Base-by-base conservation (phyloP, 2,888 invertebrate genomes). In the Lochmaea crataegi region DNA sequence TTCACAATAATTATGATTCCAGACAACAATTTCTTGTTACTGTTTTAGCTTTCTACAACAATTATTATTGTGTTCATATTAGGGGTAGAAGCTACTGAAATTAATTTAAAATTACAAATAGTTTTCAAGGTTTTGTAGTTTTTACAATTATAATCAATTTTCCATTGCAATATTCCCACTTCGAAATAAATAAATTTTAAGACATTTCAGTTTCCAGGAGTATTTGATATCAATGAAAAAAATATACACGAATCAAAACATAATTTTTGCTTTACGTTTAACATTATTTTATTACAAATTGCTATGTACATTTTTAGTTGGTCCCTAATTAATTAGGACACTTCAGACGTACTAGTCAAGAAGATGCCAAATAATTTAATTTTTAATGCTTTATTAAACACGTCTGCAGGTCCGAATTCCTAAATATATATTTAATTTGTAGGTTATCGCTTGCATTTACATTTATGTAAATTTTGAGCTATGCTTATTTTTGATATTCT, bases 201-300 rank as follows among this genome's bases (percentile, higher is more conserved):
- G n/a, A n/a, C n/a, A n/a, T n/a, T n/a, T n/a, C n/a, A n/a, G n/a
- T n/a, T n/a, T n/a, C n/a, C n/a, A n/a, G n/a, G n/a, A n/a, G n/a
- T n/a, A n/a, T n/a, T n/a, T n/a, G n/a, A n/a, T n/a, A n/a, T n/a
- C n/a, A n/a, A n/a, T n/a, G n/a, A n/a, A n/a, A n/a, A n/a, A n/a
- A n/a, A n/a, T n/a, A n/a, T n/a, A n/a, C n/a, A n/a, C n/a, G 45
- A 45, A 45, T 4, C 45, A 11, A 12, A 45, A 45, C 45, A 45
- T 45, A 10, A 56, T 22, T 18, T 16, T 16, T 56, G 53, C 18
- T 16, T n/a, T 42, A 42, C 11, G 12, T 42, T 42, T 7, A 12
- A 42, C 42, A 26, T 10, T 58, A 22, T 56, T 26, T n/a, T 58
- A 58, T 58, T 26, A 58, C 6, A 22, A 58, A 26, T 58, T 58